phyloP scores from a whole-genome alignment of 2,888 invertebrate genomes.

The Bugulina stolonifera region DNA sequence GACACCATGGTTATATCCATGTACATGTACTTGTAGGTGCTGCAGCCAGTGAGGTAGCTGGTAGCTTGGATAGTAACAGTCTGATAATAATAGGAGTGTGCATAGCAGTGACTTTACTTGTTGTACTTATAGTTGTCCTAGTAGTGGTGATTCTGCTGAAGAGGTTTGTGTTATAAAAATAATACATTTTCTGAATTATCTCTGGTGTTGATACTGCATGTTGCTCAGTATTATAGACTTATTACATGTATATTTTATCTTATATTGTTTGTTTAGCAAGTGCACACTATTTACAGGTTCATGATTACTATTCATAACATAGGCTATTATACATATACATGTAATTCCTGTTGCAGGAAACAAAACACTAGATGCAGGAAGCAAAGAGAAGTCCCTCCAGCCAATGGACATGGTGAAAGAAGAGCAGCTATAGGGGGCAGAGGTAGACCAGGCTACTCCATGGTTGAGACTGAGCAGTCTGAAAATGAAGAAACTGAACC shows the following conservation, averaged over 20 bases:
- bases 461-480: background rate
- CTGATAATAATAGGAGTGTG: constrained; percentile 22
- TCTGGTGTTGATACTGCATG: too few relatives aligned
- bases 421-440: background rate
- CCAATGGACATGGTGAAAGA: too few relatives aligned
- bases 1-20: too few relatives aligned
- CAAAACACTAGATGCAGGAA: background rate
- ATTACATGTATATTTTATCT: too few relatives aligned
- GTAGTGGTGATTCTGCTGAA: background rate
- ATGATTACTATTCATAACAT: too few relatives aligned
- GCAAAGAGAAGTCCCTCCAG: too few relatives aligned
- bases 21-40: too few relatives aligned
- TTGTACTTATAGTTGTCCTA: constrained; percentile 1
- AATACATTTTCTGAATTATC: too few relatives aligned
- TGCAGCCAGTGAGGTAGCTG: background rate
- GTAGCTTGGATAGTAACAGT: background rate
- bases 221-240: too few relatives aligned
- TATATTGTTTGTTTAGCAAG: too few relatives aligned
- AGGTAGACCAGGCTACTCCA: background rate
- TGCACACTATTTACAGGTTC: too few relatives aligned
- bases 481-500: background rate
- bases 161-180: constrained; percentile 1
- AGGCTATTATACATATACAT: too few relatives aligned
- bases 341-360: background rate
- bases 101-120: constrained; percentile 3